Percentiles rank a stretch among this genome's conserved stretches.
phyloP scores from a whole-genome alignment of 2,888 invertebrate genomes.

The Phanerotoma sp. region DNA sequence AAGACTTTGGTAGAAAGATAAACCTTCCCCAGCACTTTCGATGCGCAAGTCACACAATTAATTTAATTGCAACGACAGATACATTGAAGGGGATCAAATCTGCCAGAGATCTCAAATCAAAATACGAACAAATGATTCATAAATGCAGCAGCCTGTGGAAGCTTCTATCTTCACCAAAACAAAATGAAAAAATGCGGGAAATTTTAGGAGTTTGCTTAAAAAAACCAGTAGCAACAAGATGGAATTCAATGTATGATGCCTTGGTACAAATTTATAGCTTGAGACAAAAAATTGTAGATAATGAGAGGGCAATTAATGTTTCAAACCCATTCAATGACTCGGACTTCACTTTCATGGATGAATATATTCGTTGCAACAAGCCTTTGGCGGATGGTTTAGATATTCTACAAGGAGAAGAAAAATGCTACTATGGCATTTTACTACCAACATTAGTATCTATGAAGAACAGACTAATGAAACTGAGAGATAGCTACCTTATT shows the following conservation, averaged over 20 bases:
- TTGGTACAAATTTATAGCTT: background rate
- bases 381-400: conserved; percentile 21
- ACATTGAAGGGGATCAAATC: background rate
- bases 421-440: conserved; percentile 18
- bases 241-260: conserved; percentile 17
- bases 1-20: too few relatives aligned
- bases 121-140: background rate
- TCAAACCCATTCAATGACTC: conserved; percentile 1
- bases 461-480: conserved; percentile 15
- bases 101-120: background rate
- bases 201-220: conserved; percentile 3
- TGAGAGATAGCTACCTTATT: too few relatives aligned
- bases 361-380: conserved; percentile 15
- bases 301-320: background rate
- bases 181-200: background rate
- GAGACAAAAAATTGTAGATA: conserved; percentile 12
- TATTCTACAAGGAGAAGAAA: conserved; percentile 17
- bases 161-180: conserved; percentile 11
- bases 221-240: conserved; percentile 14
- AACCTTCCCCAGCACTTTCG: conserved; percentile 19
- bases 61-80: conserved; percentile 12
- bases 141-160: conserved; percentile 10
- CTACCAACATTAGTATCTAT: conserved; percentile 14
- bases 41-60: conserved; percentile 15
- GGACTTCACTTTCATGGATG: conserved; percentile 16